These are phyloP conservation scores for Thaumetopoea pityocampa DNA, from an alignment of 1,140 invertebrate species.

Conservation along the genomic window DNA sequence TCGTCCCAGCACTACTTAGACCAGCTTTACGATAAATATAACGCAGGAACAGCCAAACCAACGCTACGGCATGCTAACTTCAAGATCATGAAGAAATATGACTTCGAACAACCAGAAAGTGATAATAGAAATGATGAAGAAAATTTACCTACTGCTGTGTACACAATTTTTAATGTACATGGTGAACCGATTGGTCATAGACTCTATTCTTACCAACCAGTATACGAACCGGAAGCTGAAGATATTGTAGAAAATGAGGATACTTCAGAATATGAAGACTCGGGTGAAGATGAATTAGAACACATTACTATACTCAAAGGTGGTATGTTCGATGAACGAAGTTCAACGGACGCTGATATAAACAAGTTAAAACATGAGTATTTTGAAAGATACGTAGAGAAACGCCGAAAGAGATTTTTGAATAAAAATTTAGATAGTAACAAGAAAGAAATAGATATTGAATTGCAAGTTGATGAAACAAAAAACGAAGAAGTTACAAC, in stretches of 20 bases:
- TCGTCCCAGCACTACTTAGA: conserved; percentile 49
- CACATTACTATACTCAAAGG: conserved; percentile 59
- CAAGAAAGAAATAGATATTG: conserved; percentile 38
- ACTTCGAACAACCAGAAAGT: conserved; percentile 41
- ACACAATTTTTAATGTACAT: conserved; percentile 66
- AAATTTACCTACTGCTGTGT: conserved; percentile 62
- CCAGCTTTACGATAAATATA: conserved; percentile 62
- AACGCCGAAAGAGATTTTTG: conserved; percentile 58
- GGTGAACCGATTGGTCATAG: conserved; percentile 66
- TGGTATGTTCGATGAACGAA: conserved; percentile 50
- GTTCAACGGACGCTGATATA: conserved; percentile 38
- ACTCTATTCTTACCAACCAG: conserved; percentile 66
- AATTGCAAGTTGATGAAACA: conserved; percentile 42
- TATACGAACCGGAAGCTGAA: conserved; percentile 63
- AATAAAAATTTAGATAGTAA: conserved; percentile 39
- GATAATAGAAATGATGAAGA: conserved; percentile 38
- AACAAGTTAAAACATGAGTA: conserved; percentile 66
- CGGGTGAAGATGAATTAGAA: conserved; percentile 36
- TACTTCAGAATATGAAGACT: conserved; percentile 31
- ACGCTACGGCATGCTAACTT: conserved; percentile 65
- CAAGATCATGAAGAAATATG: conserved; percentile 64
- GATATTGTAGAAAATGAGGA: conserved; percentile 47
- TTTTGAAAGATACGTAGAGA: conserved; percentile 66
- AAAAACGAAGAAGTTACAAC: conserved; percentile 22
- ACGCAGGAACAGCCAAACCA: conserved; percentile 52